Conservation (phyloP, 2,113 vertebrate genomes). For the Equus quagga region DNA sequence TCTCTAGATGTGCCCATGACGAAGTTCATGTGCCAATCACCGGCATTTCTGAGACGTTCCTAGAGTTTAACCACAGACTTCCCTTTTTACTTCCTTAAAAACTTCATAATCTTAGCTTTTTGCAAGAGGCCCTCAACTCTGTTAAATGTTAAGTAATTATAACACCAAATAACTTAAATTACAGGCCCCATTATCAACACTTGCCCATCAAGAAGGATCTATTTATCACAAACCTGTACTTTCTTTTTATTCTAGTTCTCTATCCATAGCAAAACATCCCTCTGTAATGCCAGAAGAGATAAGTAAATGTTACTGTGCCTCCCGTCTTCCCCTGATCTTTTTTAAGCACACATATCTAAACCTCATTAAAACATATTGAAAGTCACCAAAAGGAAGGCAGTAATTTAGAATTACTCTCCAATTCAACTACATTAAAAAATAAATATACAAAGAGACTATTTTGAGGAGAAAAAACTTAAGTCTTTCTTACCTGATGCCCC, state of each 20-base stretch:
- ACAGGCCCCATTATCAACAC: neutral
- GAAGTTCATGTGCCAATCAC: neutral
- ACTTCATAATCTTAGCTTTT: slow-evolving; percentile 8
- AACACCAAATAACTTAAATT: neutral
- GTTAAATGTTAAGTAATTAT: neutral
- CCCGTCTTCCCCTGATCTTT: neutral
- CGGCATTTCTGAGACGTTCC: neutral
- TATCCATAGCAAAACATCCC: neutral
- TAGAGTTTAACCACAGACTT: neutral
- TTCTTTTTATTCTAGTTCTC: slow-evolving; percentile 8
- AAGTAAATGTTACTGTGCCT: neutral
- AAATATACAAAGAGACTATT: neutral
- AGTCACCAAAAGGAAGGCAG: neutral
- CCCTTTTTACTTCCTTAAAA: neutral
- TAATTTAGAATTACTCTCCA: neutral
- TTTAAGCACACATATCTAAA: neutral
- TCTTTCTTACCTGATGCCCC: slow-evolving; percentile 89
- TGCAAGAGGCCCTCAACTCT: neutral
- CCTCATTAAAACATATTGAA: neutral
- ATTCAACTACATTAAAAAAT: neutral
- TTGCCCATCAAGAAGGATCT: neutral
- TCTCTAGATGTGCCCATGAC: neutral
- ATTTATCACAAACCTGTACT: neutral
- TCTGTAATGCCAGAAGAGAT: neutral
- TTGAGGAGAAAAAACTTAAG: slow-evolving; percentile 19